These are phyloP conservation scores for Hedychridium roseum DNA, from an alignment of 2,888 invertebrate genomes.

Conservation along the genomic window DNA sequence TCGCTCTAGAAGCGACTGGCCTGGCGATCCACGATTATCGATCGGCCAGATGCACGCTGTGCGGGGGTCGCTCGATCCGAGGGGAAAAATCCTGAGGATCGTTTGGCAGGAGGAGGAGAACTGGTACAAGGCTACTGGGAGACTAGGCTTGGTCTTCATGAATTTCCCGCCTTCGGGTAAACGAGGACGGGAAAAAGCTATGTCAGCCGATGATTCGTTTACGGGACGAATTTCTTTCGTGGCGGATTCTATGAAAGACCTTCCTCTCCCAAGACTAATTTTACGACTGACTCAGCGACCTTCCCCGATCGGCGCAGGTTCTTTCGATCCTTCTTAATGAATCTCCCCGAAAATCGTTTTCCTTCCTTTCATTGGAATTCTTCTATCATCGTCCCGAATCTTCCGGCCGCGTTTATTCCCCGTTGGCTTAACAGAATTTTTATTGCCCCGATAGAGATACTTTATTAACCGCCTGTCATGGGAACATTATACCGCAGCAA, in stretches of 20 bases:
- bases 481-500: no score
- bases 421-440: no score
- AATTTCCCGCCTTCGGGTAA: not conserved
- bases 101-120: not conserved
- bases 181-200: no score
- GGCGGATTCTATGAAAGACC: slow-evolving; percentile 11
- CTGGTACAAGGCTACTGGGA: not conserved
- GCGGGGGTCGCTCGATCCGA: no score
- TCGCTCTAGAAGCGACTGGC: slow-evolving; percentile 35
- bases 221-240: no score
- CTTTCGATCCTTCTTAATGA: slow-evolving; percentile 34
- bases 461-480: no score
- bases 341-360: slow-evolving; percentile 33
- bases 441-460: no score
- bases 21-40: slow-evolving; percentile 19
- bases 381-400: slow-evolving; percentile 42
- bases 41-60: slow-evolving; percentile 19
- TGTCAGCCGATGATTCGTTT: no score
- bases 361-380: slow-evolving; percentile 40
- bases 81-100: slow-evolving; percentile 11
- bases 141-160: not conserved
- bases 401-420: no score
- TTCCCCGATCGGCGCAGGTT: slow-evolving; percentile 13
- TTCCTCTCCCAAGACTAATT: slow-evolving; percentile 27
- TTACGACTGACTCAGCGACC: slow-evolving; percentile 31